phyloP scores from a whole-genome alignment of 1,140 invertebrate species.

The Drosophila equinoxialis region DNA sequence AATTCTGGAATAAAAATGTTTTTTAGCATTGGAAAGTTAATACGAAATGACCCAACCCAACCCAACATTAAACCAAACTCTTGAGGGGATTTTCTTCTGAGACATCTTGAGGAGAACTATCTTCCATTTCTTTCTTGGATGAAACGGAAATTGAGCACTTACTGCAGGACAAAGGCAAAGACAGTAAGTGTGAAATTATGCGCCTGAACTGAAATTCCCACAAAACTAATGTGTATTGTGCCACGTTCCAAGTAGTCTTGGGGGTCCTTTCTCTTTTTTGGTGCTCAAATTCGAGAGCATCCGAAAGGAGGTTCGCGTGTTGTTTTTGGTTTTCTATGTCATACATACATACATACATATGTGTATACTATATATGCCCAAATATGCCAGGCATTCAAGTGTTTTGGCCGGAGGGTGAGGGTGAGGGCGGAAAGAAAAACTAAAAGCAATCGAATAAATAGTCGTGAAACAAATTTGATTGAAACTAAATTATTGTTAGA shows the following conservation, averaged over 20 bases:
- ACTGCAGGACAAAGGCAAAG: not conserved
- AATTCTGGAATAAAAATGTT: conserved; percentile 43
- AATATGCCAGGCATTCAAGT: conserved; percentile 39
- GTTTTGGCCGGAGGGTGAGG: conserved; percentile 26
- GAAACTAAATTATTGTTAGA: conserved; percentile 79
- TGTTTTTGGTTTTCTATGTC: conserved; percentile 15
- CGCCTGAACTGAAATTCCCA: not conserved
- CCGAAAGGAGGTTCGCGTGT: conserved; percentile 43
- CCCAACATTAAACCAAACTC: too few relatives aligned
- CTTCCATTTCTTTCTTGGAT: too few relatives aligned
- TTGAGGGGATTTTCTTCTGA: too few relatives aligned
- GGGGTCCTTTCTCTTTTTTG: not conserved
- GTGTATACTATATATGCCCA: conserved; percentile 31
- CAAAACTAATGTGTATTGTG: not conserved
- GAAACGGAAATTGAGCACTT: not conserved
- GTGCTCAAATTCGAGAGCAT: conserved; percentile 47
- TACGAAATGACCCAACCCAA: too few relatives aligned
- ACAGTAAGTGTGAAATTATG: too few relatives aligned
- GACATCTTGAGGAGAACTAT: too few relatives aligned
- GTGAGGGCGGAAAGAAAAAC: conserved; percentile 20
- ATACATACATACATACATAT: conserved; percentile 39
- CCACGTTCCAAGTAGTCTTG: too few relatives aligned
- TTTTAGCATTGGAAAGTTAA: conserved; percentile 3
- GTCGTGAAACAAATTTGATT: conserved; percentile 65
- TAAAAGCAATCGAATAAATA: conserved; percentile 51